These are phyloP conservation scores for Trissolcus brochymenae DNA, from an alignment of 2,888 invertebrate genomes.

Conservation along the genomic window DNA sequence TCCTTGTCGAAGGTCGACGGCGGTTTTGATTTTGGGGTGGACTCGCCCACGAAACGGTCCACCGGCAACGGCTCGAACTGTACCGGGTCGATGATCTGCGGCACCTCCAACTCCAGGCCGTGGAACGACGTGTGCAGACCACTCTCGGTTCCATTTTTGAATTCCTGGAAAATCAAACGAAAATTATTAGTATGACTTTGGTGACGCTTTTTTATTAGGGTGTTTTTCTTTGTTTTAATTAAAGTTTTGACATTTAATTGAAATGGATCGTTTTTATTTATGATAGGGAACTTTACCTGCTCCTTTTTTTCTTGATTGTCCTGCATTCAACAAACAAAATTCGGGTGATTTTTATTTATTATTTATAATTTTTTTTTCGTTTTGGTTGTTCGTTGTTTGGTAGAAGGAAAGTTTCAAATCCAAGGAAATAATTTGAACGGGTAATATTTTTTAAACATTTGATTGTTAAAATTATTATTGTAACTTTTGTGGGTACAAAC, in stretches of 20 bases:
- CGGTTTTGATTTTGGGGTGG: slow-evolving; percentile 63
- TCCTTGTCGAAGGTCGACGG: slow-evolving; percentile 66
- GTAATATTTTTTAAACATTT: too few species aligned
- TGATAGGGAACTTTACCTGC: slow-evolving; percentile 64
- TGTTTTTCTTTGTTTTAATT: too few species aligned
- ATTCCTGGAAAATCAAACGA: slow-evolving; percentile 68
- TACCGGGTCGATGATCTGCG: slow-evolving; percentile 66
- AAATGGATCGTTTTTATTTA: too few species aligned
- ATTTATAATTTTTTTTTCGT: slow-evolving; percentile 1
- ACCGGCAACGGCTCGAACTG: slow-evolving; percentile 71
- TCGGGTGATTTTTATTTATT: background rate
- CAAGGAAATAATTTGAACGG: background rate
- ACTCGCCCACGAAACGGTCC: slow-evolving; percentile 66
- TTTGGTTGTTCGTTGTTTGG: background rate
- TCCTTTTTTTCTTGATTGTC: slow-evolving; percentile 68
- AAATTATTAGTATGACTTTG: background rate
- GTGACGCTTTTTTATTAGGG: too few species aligned
- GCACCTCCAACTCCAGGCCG: slow-evolving; percentile 70
- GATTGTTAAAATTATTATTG: too few species aligned
- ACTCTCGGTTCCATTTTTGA: slow-evolving; percentile 71
- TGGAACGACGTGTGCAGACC: slow-evolving; percentile 65
- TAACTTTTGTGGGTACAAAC: slow-evolving; percentile 57
- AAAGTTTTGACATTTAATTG: too few species aligned
- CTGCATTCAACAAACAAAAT: slow-evolving; percentile 68
- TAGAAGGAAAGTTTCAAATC: background rate